Evolutionary conservation across 2,797 vertebrate genomes (phyloP).

Genomic region (Alcedo atthis): DNA sequence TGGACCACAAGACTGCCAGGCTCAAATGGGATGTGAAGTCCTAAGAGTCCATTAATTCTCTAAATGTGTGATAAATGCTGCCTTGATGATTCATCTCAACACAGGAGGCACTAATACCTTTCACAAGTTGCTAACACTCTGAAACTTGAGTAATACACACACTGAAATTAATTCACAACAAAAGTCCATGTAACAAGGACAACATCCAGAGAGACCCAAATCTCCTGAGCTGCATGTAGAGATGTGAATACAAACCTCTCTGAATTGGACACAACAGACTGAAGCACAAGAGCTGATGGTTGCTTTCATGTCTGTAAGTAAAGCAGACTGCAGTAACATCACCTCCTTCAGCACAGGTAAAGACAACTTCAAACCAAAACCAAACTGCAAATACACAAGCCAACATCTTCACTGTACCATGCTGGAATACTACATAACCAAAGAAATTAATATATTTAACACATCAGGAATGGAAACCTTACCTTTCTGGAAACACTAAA

Average conservation of each 20-base stretch:
- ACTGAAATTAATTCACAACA: neutral
- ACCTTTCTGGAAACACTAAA: constrained; percentile 15
- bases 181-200: neutral
- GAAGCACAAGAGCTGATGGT: neutral
- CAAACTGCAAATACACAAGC: neutral
- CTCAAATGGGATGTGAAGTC: neutral
- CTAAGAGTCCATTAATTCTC: neutral
- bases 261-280: neutral
- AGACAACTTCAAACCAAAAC: neutral
- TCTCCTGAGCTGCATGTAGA: neutral
- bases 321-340: neutral
- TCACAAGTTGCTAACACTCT: neutral
- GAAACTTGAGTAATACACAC: neutral
- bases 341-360: neutral
- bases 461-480: neutral
- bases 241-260: neutral
- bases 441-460: neutral
- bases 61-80: neutral
- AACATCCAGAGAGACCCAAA: neutral
- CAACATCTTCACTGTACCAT: neutral
- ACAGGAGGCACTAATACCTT: neutral
- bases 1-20: neutral
- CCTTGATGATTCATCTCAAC: neutral
- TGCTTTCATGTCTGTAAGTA: neutral
- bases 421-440: neutral